A percentile compares a stretch with the other conserved stretches of the same genome.
Conservation (phyloP, 2,113 vertebrate species). For the Cepphus grylle region DNA sequence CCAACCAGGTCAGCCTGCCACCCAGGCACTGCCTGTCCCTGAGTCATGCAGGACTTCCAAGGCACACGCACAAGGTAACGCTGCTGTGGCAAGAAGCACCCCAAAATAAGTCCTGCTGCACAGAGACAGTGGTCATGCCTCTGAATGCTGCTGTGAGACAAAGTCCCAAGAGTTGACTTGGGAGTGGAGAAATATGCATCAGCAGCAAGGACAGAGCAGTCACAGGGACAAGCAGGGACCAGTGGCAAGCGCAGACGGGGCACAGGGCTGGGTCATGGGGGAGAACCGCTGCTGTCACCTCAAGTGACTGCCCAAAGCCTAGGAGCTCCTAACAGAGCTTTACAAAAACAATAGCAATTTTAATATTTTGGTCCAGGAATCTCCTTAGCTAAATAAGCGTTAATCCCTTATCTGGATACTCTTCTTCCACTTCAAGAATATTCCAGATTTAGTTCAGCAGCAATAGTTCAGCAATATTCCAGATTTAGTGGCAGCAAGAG, state of each 20-base stretch:
- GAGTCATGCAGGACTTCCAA: background rate
- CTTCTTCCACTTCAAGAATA: background rate
- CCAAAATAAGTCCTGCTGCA: background rate
- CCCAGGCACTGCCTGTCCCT: background rate
- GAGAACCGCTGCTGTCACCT: background rate
- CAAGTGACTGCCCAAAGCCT: background rate
- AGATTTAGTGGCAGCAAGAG: background rate
- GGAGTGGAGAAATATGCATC: background rate
- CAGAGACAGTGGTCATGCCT: background rate
- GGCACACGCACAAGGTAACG: background rate
- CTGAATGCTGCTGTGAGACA: accelerated
- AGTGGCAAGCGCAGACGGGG: background rate
- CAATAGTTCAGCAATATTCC: too few species aligned
- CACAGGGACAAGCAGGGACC: background rate
- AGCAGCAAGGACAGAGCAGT: background rate
- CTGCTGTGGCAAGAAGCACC: background rate
- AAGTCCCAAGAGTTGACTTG: background rate
- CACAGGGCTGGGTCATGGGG: background rate
- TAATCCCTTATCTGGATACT: background rate
- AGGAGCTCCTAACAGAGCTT: background rate
- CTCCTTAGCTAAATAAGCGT: background rate
- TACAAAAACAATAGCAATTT: background rate
- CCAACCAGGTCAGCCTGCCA: background rate
- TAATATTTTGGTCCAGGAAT: background rate
- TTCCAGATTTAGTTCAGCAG: background rate